These are phyloP conservation scores for Alligator sinensis DNA, from an alignment of 2,113 vertebrate genomes.

Conservation along the genomic window DNA sequence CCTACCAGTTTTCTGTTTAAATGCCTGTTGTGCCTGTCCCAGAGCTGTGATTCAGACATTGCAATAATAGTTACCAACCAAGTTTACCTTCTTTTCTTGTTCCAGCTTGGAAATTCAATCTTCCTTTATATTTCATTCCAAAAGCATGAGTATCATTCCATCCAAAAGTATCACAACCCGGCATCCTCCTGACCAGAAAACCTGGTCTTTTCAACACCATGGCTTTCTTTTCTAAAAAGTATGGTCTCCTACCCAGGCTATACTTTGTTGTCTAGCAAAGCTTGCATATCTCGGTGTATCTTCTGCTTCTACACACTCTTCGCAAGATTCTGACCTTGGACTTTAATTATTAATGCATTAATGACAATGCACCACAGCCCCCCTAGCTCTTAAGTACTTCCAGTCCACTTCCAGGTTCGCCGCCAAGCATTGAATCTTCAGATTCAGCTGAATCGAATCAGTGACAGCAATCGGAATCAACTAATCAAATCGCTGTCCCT, in stretches of 20 bases:
- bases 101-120: not conserved
- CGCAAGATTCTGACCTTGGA: not conserved
- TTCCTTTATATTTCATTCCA: not conserved
- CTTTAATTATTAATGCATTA: not conserved
- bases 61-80: not conserved
- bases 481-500: too few relatives aligned
- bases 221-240: not conserved
- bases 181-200: not conserved
- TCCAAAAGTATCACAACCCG: not conserved
- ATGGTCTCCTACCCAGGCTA: too few relatives aligned
- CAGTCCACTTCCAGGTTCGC: not conserved
- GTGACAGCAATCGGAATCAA: too few relatives aligned
- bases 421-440: too few relatives aligned
- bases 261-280: too few relatives aligned
- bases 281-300: not conserved
- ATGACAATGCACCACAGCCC: not conserved
- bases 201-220: not conserved
- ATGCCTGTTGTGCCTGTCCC: not conserved
- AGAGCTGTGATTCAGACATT: not conserved
- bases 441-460: too few relatives aligned
- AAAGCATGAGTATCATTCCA: not conserved
- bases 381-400: not conserved
- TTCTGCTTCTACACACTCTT: not conserved
- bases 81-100: not conserved
- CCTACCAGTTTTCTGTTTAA: not conserved